A percentile compares a stretch with the other conserved stretches of the same genome.
These are phyloP conservation scores for Chelon auratus DNA, from an alignment of 2,797 vertebrate species.

Conservation along the genomic window DNA sequence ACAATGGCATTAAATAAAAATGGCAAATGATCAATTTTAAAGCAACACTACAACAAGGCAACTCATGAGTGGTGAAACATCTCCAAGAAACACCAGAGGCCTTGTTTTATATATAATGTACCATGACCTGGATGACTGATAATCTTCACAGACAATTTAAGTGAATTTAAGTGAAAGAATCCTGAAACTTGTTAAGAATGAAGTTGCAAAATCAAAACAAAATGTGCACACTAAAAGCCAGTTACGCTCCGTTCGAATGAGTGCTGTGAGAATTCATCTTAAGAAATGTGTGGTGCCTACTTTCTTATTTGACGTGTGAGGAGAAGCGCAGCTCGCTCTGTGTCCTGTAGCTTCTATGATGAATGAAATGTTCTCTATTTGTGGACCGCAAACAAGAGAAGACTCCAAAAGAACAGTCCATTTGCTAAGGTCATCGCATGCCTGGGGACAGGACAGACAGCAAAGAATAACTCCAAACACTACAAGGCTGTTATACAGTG, in stretches of 20 bases:
- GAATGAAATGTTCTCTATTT: constrained; percentile 89
- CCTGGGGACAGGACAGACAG: constrained; percentile 80
- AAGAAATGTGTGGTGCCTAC: constrained; percentile 73
- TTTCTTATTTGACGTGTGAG: constrained; percentile 76
- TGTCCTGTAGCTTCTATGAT: constrained; percentile 89
- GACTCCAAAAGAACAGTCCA: constrained; percentile 89
- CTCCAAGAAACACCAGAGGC: no score
- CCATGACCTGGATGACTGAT: not conserved
- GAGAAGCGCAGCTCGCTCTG: constrained; percentile 50
- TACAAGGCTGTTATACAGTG: constrained; percentile 13
- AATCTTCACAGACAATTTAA: not conserved
- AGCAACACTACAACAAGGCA: no score
- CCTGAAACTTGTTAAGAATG: not conserved
- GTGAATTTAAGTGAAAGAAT: no score
- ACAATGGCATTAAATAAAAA: no score
- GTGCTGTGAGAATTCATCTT: not conserved
- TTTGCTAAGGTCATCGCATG: constrained; percentile 90
- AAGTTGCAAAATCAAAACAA: not conserved
- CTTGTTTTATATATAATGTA: no score
- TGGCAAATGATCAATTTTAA: no score
- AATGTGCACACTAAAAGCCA: not conserved
- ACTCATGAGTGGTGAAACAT: no score
- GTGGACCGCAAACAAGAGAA: constrained; percentile 76
- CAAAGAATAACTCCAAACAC: constrained; percentile 25
- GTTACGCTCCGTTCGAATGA: not conserved